Percentiles rank a stretch among this genome's conserved stretches.
These are phyloP conservation scores for Syngnathus scovelli DNA, from an alignment of 2,113 vertebrate genomes.

Conservation along the genomic window DNA sequence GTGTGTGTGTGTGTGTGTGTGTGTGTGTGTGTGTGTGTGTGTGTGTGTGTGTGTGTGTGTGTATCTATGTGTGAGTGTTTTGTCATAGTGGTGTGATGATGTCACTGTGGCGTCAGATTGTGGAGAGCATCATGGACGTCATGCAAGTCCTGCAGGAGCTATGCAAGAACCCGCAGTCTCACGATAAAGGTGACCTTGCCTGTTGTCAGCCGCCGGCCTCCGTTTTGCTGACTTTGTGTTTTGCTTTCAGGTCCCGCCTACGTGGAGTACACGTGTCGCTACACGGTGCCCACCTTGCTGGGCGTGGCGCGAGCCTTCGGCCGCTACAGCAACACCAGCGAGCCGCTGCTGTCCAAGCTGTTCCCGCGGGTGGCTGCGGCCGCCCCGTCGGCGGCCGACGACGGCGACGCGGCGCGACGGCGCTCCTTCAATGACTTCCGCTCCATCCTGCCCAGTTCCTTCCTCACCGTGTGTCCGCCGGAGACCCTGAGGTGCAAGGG, in stretches of 20 bases:
- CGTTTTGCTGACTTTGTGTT: not conserved
- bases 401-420: constrained; percentile 76
- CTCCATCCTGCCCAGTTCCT: constrained; percentile 90
- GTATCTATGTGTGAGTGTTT: not conserved
- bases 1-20: not conserved
- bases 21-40: not conserved
- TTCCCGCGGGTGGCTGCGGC: constrained; percentile 80
- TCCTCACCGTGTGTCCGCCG: constrained; percentile 86
- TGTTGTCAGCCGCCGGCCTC: not conserved
- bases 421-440: constrained; percentile 96
- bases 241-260: not conserved
- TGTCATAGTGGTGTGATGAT: not conserved
- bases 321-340: constrained; percentile 89
- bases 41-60: not conserved
- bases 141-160: constrained; percentile 86
- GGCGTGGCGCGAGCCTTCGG: constrained; percentile 91
- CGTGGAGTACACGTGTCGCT: constrained; percentile 87
- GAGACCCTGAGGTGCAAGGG: constrained; percentile 81
- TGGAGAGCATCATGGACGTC: constrained; percentile 84
- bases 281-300: constrained; percentile 84
- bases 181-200: constrained; percentile 82
- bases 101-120: constrained; percentile 70
- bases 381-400: constrained; percentile 67
- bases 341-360: constrained; percentile 88
- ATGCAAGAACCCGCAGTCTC: constrained; percentile 82